Conservation (phyloP, 2,797 vertebrate genomes). For the Nannoperca australis region DNA sequence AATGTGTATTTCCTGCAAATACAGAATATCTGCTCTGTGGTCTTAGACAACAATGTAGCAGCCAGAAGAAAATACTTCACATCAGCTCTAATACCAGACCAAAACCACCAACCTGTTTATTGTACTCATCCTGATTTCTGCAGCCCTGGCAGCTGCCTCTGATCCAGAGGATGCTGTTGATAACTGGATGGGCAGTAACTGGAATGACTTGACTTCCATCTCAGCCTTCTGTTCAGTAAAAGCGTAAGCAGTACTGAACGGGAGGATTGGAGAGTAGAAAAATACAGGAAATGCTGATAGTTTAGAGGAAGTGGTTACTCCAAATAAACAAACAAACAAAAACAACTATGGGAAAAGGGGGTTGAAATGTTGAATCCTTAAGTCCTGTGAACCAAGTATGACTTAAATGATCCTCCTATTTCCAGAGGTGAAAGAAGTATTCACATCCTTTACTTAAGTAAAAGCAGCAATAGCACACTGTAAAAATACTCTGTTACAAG, state of each 20-base stretch:
- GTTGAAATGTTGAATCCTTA: too few species aligned
- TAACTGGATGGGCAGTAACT: not conserved
- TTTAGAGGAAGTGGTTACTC: not conserved
- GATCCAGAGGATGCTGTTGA: not conserved
- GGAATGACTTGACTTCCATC: not conserved
- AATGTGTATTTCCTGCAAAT: not conserved
- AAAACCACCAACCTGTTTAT: not conserved
- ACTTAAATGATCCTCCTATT: not conserved
- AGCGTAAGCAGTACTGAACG: not conserved
- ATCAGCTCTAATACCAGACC: not conserved
- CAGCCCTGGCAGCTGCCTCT: not conserved
- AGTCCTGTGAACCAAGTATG: too few species aligned
- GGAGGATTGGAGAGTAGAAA: not conserved
- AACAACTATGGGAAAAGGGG: not conserved
- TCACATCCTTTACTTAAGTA: not conserved
- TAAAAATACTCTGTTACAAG: not conserved
- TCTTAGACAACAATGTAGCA: not conserved
- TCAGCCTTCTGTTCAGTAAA: not conserved
- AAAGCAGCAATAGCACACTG: not conserved
- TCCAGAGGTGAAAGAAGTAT: not conserved
- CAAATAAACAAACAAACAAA: slow-evolving; percentile 1
- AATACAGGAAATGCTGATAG: not conserved
- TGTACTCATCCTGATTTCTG: not conserved
- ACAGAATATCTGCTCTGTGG: not conserved
- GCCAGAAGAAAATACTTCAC: not conserved